Conservation (phyloP, 2,888 invertebrate genomes). For the Apoda limacodes region DNA sequence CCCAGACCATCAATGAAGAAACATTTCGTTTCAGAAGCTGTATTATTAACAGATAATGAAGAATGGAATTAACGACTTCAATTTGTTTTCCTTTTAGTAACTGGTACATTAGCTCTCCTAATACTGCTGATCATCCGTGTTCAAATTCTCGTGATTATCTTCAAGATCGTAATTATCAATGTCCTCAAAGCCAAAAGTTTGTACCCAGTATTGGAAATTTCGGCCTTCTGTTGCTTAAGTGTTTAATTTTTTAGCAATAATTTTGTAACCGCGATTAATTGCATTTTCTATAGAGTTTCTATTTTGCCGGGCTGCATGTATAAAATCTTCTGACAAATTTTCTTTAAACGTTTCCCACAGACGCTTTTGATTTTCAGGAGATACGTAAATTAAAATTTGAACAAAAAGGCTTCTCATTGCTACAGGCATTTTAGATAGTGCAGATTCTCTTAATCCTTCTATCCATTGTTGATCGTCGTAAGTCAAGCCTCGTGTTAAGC, state of each 20-base stretch:
- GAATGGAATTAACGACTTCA: conserved; percentile 12
- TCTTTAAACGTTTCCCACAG: conserved; percentile 15
- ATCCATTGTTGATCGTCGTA: conserved; percentile 16
- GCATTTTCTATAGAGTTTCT: conserved; percentile 10
- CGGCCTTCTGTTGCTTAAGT: conserved; percentile 14
- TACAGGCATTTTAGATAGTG: conserved; percentile 14
- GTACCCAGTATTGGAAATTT: conserved; percentile 15
- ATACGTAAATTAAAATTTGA: conserved; percentile 15
- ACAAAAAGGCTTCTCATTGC: conserved; percentile 13
- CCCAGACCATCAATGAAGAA: conserved; percentile 13
- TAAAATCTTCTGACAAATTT: conserved; percentile 14
- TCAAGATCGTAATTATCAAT: conserved; percentile 13
- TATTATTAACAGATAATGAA: conserved; percentile 14
- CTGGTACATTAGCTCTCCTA: conserved; percentile 13
- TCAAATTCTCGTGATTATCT: conserved; percentile 11
- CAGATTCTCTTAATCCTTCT: conserved; percentile 13
- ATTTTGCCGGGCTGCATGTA: conserved; percentile 10
- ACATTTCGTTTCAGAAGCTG: conserved; percentile 10
- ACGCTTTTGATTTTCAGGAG: conserved; percentile 14
- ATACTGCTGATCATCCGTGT: conserved; percentile 12
- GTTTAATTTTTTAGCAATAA: conserved; percentile 15
- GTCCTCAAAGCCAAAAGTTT: conserved; percentile 14
- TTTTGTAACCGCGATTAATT: conserved; percentile 14
- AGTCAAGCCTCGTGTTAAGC: conserved; percentile 11
- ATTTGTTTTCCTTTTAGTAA: conserved; percentile 13